A percentile compares a stretch with the other conserved stretches of the same genome.
Conservation (phyloP, 2,113 vertebrate genomes). For the Amazona vittata region DNA sequence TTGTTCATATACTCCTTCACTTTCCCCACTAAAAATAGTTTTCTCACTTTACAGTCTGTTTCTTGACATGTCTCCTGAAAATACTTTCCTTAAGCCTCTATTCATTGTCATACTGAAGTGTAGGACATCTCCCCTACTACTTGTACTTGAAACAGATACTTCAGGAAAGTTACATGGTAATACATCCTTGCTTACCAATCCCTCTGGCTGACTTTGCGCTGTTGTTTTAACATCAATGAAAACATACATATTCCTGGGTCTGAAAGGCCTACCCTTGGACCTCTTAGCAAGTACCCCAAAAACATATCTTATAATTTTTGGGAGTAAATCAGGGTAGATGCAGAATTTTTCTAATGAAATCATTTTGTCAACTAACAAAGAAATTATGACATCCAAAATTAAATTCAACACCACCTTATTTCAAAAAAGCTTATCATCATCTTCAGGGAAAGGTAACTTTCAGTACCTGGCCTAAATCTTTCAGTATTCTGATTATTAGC, state of each 20-base stretch:
- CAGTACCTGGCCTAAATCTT: not conserved
- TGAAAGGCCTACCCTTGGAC: not conserved
- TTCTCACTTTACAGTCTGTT: not conserved
- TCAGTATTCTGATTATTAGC: not conserved
- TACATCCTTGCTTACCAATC: not conserved
- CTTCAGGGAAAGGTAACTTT: not conserved
- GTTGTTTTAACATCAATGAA: not conserved
- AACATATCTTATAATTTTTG: accelerated
- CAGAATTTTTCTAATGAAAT: not conserved
- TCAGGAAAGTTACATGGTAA: not conserved
- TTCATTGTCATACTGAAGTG: not conserved
- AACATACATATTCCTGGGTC: accelerated
- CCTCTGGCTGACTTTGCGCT: not conserved
- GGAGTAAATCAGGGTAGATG: not conserved
- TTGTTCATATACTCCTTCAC: not conserved
- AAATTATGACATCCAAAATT: not conserved
- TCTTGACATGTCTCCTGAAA: not conserved
- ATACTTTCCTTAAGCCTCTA: not conserved
- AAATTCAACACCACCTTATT: not conserved
- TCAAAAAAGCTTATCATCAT: not conserved
- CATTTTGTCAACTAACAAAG: not conserved
- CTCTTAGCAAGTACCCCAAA: not conserved
- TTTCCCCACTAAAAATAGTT: not conserved
- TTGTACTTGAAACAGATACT: not conserved
- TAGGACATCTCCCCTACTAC: not conserved